Evolutionary conservation across 2,113 vertebrate species (phyloP), one percentile per base, ranked within the genome.

Genomic region (Coracopsis vasa): DNA sequence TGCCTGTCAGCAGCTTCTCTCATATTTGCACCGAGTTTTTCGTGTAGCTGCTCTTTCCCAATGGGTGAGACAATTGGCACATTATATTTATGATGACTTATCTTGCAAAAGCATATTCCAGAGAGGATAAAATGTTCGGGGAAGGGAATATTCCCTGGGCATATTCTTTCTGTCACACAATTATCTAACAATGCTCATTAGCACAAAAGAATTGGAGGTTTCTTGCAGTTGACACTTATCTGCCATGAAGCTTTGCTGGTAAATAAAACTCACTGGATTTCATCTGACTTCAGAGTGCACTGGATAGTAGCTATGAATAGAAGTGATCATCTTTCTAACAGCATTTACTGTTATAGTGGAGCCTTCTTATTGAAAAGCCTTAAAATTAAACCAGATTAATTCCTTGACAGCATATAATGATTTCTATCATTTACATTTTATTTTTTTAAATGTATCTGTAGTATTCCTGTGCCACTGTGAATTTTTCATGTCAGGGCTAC

Each of bases 191-290:
- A 15, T 29, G 47, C 48, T 93, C 18, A 51, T 94, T 95, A 96
- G 58, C 62, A 91, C 84, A 88, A 74, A 83, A 94, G 66, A 80
- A 92, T 71, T 95, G 41, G 60, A 75, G 33, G 48, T 86, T 96
- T 92, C 51, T 89, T 90, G 92, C 51, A 35, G 41, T 80, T 56
- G 51, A 48, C 2, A 2, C 67, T 82, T 86, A 84, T 89, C 83
- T 94, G 61, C 37, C 45, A 5, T 25, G 56, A 79, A 75, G 73
- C 69, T 94, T 81, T 95, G 24, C 62, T 87, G n/a, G 77, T 79
- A 89, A 91, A 86, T 75, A 89, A 92, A 94, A 62, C 54, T 62
- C 88, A 37, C 47, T 74, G 81, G 89, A 84, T 84, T 86, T 74
- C 31, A 25, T 86, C 42, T 0, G 0, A n/a, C 41, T 92, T 80